Evolutionary conservation across 1,140 invertebrate species (phyloP).

Genomic region (Cepaea nemoralis): DNA sequence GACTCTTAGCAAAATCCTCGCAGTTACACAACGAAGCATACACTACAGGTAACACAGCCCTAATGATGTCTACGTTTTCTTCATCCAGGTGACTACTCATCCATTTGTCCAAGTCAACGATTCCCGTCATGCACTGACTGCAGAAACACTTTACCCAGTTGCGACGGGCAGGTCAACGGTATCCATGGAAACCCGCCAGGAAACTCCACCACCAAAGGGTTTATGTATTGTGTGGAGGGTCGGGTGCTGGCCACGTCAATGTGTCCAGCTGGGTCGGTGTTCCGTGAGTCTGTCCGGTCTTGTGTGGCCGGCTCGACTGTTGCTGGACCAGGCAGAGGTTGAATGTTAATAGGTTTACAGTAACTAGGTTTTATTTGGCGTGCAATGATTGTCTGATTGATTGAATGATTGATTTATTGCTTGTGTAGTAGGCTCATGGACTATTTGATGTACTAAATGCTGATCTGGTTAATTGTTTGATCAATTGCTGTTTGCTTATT

Average conservation of each 20-base stretch:
- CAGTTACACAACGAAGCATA: too few relatives aligned
- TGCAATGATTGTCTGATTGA: not conserved
- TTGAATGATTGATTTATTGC: not conserved
- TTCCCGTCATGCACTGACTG: slow-evolving; percentile 35
- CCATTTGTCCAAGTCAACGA: slow-evolving; percentile 34
- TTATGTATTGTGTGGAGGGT: slow-evolving; percentile 43
- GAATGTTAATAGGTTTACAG: not conserved
- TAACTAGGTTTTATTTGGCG: not conserved
- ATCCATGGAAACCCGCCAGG: slow-evolving; percentile 42
- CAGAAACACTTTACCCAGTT: slow-evolving; percentile 29
- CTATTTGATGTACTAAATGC: too few relatives aligned
- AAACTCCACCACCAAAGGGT: slow-evolving; percentile 8
- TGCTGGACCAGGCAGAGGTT: not conserved
- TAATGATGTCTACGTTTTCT: too few relatives aligned
- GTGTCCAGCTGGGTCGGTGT: slow-evolving; percentile 32
- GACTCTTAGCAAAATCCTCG: too few relatives aligned
- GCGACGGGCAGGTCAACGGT: slow-evolving; percentile 25
- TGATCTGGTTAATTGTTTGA: too few relatives aligned
- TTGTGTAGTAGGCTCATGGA: not conserved
- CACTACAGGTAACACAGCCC: too few relatives aligned
- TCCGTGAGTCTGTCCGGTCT: slow-evolving; percentile 25
- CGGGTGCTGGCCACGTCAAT: slow-evolving; percentile 33
- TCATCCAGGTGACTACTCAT: slow-evolving; percentile 37
- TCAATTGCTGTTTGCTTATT: too few relatives aligned
- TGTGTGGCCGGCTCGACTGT: slow-evolving; percentile 21